These are phyloP conservation scores for Ia io DNA, from an alignment of 2,113 vertebrate genomes.

Conservation along the genomic window DNA sequence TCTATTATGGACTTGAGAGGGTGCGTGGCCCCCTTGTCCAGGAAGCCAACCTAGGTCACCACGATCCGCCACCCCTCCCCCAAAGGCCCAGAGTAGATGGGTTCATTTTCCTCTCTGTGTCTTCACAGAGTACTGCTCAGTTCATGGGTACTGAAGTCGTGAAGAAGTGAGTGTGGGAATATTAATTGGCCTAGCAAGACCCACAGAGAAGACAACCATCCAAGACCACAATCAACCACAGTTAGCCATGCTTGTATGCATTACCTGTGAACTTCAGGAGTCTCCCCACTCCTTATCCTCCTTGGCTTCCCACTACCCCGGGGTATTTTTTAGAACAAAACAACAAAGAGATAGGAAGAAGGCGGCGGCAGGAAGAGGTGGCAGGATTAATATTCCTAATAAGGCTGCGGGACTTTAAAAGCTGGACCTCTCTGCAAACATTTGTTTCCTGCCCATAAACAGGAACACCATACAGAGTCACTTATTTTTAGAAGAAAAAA, in stretches of 20 bases:
- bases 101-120: background rate
- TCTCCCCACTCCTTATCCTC: background rate
- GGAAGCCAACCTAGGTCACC: background rate
- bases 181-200: background rate
- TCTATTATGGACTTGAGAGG: background rate
- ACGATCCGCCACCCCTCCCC: rapidly evolving
- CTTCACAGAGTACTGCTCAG: background rate
- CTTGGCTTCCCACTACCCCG: background rate
- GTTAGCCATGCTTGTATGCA: too few relatives aligned
- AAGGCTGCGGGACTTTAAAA: background rate
- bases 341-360: slow-evolving; percentile 2
- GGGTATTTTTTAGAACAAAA: slow-evolving; percentile 50
- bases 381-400: background rate
- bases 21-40: rapidly evolving
- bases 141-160: background rate
- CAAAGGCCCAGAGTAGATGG: too few relatives aligned
- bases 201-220: background rate
- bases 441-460: slow-evolving; percentile 40
- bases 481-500: slow-evolving; percentile 32
- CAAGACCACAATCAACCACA: background rate
- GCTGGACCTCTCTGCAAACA: background rate
- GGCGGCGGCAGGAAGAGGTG: background rate
- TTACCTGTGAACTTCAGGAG: background rate
- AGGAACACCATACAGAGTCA: background rate
- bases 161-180: background rate